Base-by-base conservation (phyloP, 2,797 vertebrate genomes). In the Sardinella longiceps region DNA sequence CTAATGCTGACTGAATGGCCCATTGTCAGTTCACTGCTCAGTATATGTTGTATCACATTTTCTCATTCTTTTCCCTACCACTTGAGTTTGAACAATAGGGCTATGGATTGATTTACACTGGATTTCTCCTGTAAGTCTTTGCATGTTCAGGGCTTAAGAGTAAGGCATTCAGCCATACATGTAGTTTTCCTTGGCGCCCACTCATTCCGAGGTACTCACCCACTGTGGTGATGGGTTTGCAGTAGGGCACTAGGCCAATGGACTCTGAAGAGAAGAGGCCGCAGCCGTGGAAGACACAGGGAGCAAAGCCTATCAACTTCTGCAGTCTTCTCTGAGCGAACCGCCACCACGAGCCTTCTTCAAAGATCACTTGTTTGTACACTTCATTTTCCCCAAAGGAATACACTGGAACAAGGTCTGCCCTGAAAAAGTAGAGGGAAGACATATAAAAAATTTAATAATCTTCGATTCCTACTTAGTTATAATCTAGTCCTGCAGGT, bases 331-430 rank as follows among this genome's bases (percentile, higher is more conserved):
- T 97, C 91, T 99, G 98, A 20, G 97, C 30, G 90, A 87, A 85
- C 60, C 95, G 95, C 89, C 96, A 96, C 96, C 94, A 96, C 56
- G 96, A 97, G 0, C 95, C 97, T 86, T 99, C 97, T 83, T 98
- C 92, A 0, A 99, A 98, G 89, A 99, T 96, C 88, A 99, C 92
- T 90, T 99, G 98, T 91, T 97, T 95, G 91, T 97, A 99, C 4
- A 95, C 96, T 33, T 99, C 98, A 0, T 99, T 99, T 91, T 99
- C 98, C 2, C 98, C 98, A 63, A 99, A 99, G 1, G 98, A 98
- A 89, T 98, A 99, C 39, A 96, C 95, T 0, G 98, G 98, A 87
- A 99, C 98, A 89, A 99, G 93, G 88, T 99, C 98, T 0, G 98
- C 96, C 9, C 98, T 99, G 90, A 58, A 70, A 37, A 77, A 39